A percentile compares a stretch with the other conserved stretches of the same genome.
Conservation (phyloP, 2,113 vertebrate species). For the Percina caprodes region DNA sequence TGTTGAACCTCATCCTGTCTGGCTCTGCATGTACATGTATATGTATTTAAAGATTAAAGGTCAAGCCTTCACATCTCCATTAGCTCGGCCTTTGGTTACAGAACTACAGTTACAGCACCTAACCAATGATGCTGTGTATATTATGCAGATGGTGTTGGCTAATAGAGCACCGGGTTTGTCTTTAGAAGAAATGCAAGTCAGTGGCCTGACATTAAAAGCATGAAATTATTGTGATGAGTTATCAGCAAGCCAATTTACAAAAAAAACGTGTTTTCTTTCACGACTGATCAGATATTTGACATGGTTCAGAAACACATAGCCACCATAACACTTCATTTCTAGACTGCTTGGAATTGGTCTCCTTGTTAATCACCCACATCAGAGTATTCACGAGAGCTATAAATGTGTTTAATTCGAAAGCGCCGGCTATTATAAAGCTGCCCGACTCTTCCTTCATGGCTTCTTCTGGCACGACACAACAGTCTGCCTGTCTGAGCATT, state of each 20-base stretch:
- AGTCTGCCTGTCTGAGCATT: not conserved
- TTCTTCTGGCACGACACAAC: not conserved
- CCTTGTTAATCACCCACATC: slow-evolving; percentile 32
- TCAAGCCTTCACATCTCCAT: not conserved
- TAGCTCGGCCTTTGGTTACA: not conserved
- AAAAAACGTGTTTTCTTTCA: slow-evolving; percentile 4
- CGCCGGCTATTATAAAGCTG: slow-evolving; percentile 9
- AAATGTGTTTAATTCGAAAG: slow-evolving; percentile 47
- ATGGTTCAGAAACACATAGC: slow-evolving; percentile 29
- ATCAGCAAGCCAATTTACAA: slow-evolving; percentile 42
- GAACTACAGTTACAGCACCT: not conserved
- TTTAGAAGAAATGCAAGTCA: slow-evolving; percentile 11
- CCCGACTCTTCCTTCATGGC: slow-evolving; percentile 18
- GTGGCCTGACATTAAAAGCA: slow-evolving; percentile 17
- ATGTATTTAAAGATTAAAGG: not conserved
- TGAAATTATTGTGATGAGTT: slow-evolving; percentile 52
- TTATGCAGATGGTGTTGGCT: slow-evolving; percentile 2
- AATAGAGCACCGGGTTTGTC: not conserved
- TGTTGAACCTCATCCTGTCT: not conserved
- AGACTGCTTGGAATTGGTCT: not conserved
- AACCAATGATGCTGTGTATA: not conserved
- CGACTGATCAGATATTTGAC: slow-evolving; percentile 22
- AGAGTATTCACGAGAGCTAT: slow-evolving; percentile 15
- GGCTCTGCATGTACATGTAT: not conserved
- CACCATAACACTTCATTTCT: slow-evolving; percentile 28